A percentile compares a stretch with the other conserved stretches of the same genome.
Conservation (phyloP, 2,888 invertebrate species). For the Proisotoma minuta region DNA sequence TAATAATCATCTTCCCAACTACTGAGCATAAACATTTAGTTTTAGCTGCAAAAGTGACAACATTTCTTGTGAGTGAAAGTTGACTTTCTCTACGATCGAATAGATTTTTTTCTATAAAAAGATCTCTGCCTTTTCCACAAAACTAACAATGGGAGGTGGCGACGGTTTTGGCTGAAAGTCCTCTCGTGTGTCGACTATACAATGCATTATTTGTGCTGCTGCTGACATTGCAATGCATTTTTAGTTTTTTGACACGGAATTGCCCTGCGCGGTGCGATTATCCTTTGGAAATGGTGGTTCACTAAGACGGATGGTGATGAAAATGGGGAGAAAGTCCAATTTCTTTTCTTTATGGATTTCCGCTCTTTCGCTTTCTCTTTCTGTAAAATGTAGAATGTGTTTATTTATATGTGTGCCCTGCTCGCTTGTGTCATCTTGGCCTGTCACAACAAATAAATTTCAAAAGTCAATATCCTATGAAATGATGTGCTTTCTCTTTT, state of each 20-base stretch:
- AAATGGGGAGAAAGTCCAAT: not conserved
- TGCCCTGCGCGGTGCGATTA: constrained; percentile 5
- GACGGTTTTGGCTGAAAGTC: too few species aligned
- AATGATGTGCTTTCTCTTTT: not conserved
- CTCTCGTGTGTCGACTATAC: too few species aligned
- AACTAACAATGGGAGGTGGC: too few species aligned
- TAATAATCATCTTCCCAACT: too few species aligned
- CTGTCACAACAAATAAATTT: not conserved
- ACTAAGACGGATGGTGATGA: not conserved
- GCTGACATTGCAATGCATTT: not conserved
- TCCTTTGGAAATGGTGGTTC: not conserved
- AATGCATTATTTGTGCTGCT: not conserved
- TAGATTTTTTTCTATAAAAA: too few species aligned
- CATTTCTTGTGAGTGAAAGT: too few species aligned
- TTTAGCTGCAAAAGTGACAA: too few species aligned
- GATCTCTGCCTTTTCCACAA: too few species aligned
- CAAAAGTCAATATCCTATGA: not conserved
- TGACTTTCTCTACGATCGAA: too few species aligned
- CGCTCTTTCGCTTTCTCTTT: too few species aligned
- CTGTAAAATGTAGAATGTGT: not conserved
- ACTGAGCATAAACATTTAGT: too few species aligned
- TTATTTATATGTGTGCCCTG: not conserved
- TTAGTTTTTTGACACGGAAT: not conserved
- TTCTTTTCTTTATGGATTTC: not conserved
- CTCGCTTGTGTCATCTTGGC: not conserved